Conservation (phyloP, 2,888 invertebrate species). For the Agrilus cyanescens region DNA sequence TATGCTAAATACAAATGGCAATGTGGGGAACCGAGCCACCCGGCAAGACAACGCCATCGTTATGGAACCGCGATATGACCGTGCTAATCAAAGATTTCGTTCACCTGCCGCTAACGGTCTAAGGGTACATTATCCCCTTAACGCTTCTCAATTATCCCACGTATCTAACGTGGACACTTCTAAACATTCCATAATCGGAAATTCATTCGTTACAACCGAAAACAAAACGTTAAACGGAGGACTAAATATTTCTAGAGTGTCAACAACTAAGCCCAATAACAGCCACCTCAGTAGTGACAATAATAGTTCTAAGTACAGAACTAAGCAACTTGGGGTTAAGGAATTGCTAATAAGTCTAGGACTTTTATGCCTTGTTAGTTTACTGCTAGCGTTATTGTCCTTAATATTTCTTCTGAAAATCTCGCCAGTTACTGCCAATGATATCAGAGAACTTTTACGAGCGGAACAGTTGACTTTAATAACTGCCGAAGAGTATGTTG, state of each 20-base stretch:
- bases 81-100: constrained; percentile 26
- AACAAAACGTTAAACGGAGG: constrained; percentile 40
- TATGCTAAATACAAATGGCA: constrained; percentile 45
- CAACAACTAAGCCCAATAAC: too few species aligned
- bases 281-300: constrained; percentile 27
- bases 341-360: constrained; percentile 80
- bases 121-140: constrained; percentile 46
- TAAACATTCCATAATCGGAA: constrained; percentile 47
- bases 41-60: constrained; percentile 33
- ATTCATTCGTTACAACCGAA: constrained; percentile 13
- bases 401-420: constrained; percentile 77
- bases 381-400: constrained; percentile 71
- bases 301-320: constrained; percentile 33
- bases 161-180: constrained; percentile 43
- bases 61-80: constrained; percentile 29
- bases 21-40: constrained; percentile 39
- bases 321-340: constrained; percentile 49
- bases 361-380: constrained; percentile 71
- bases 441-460: constrained; percentile 42
- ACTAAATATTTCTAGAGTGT: constrained; percentile 45
- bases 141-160: constrained; percentile 43
- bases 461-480: constrained; percentile 44
- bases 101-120: constrained; percentile 27
- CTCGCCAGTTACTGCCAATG: constrained; percentile 54
- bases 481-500: constrained; percentile 68